Conservation (phyloP, 2,888 invertebrate species). For the Athrips mouffetella region DNA sequence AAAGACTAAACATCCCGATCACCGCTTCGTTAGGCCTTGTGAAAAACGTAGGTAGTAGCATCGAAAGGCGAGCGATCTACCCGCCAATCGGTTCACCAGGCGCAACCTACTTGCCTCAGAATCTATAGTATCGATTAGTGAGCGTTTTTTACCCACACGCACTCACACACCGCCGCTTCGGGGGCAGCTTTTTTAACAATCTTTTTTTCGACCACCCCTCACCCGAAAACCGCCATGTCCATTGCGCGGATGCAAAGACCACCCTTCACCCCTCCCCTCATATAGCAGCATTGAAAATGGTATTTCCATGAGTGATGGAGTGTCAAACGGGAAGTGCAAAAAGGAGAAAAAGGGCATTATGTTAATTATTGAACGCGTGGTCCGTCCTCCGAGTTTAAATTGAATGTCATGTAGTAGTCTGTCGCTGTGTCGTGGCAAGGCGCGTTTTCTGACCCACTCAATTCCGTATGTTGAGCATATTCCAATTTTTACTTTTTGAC, state of each 20-base stretch:
- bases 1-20: slow-evolving; percentile 66
- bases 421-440: slow-evolving; percentile 41
- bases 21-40: slow-evolving; percentile 64
- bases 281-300: slow-evolving; percentile 77
- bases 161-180: slow-evolving; percentile 69
- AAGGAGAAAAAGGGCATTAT: slow-evolving; percentile 77
- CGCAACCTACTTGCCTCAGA: slow-evolving; percentile 75
- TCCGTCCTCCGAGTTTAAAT: slow-evolving; percentile 70
- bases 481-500: slow-evolving; percentile 29
- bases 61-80: slow-evolving; percentile 41
- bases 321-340: slow-evolving; percentile 77
- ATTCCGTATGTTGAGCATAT: slow-evolving; percentile 37
- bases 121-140: slow-evolving; percentile 78
- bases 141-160: slow-evolving; percentile 74
- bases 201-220: slow-evolving; percentile 74
- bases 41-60: slow-evolving; percentile 47
- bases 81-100: slow-evolving; percentile 60
- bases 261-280: slow-evolving; percentile 65
- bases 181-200: slow-evolving; percentile 77
- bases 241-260: slow-evolving; percentile 77
- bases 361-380: slow-evolving; percentile 75
- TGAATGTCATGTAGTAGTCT: slow-evolving; percentile 70
- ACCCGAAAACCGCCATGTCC: slow-evolving; percentile 74
- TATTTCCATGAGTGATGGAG: slow-evolving; percentile 79
- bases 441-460: slow-evolving; percentile 45